These are phyloP conservation scores for Mesocricetus auratus DNA, from an alignment of 2,113 vertebrate genomes.

Conservation along the genomic window DNA sequence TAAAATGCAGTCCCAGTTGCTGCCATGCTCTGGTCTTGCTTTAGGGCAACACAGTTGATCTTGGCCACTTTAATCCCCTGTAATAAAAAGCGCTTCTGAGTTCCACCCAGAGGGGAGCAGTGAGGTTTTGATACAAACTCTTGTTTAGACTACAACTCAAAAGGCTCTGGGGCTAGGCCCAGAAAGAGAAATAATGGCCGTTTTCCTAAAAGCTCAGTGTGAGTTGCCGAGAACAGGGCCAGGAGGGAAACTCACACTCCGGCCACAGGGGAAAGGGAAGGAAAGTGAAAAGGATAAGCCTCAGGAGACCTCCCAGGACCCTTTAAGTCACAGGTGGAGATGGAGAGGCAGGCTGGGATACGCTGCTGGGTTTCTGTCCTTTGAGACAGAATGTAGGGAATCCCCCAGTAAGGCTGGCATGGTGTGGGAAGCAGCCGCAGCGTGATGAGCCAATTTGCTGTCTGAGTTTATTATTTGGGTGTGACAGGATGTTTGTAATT, in stretches of 20 bases:
- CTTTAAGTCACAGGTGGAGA: neutral
- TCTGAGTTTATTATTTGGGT: neutral
- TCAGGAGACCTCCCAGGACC: neutral
- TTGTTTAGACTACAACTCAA: conserved; percentile 29
- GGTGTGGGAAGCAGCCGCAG: neutral
- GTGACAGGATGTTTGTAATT: neutral
- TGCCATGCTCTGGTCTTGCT: neutral
- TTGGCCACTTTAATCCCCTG: conserved; percentile 9
- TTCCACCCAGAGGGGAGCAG: neutral
- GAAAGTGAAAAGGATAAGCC: neutral
- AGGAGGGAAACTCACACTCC: neutral
- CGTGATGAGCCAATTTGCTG: neutral
- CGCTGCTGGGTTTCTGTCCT: neutral
- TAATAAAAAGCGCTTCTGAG: neutral
- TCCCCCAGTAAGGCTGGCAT: neutral
- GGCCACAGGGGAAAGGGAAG: neutral
- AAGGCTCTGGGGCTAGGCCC: conserved; percentile 17
- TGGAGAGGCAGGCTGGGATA: neutral
- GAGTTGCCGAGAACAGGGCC: neutral
- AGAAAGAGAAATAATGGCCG: neutral
- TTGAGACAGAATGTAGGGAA: neutral
- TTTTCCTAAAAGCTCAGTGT: conserved; percentile 11
- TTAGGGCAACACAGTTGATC: neutral
- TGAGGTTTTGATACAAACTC: neutral
- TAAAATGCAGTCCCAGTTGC: neutral